Percentiles rank a stretch among this genome's conserved stretches.
These are phyloP conservation scores for Chaetura pelagica DNA, from an alignment of 2,113 vertebrate genomes.

Conservation along the genomic window DNA sequence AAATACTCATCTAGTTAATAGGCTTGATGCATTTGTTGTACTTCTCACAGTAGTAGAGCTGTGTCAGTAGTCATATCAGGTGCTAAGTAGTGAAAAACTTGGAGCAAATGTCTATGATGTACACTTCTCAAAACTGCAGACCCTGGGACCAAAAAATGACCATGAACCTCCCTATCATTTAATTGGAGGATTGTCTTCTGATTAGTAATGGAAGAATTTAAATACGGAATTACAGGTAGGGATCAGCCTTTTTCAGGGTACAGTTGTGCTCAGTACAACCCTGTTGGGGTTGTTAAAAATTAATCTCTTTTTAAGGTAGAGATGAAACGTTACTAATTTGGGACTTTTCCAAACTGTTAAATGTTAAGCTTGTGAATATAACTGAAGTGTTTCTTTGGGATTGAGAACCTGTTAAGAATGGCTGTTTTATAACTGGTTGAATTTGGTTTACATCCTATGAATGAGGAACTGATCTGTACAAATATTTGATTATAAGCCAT, in stretches of 20 bases:
- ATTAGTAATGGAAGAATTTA: not conserved
- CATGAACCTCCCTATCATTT: not conserved
- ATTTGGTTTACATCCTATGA: constrained; percentile 1
- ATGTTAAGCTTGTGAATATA: not conserved
- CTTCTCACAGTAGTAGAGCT: not conserved
- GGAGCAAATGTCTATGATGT: constrained; percentile 18
- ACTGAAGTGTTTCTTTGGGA: not conserved
- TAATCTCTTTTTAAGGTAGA: not conserved
- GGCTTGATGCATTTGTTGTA: not conserved
- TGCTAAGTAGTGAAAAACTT: constrained; percentile 35
- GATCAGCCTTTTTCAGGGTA: not conserved
- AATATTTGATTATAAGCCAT: constrained; percentile 30
- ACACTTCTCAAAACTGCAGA: constrained; percentile 66
- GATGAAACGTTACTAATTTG: not conserved
- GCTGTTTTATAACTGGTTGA: not conserved
- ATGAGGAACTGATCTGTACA: not conserved
- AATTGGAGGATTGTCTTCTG: not conserved
- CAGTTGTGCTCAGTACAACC: not conserved
- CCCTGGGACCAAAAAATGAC: constrained; percentile 35
- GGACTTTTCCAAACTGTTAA: not conserved
- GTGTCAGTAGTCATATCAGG: constrained; percentile 3
- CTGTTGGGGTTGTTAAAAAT: not conserved
- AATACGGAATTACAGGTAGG: not conserved
- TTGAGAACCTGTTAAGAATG: constrained; percentile 1
- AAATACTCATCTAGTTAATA: constrained; percentile 25